phyloP scores from a whole-genome alignment of 2,888 invertebrate genomes.

The Entomobrya multifasciata region DNA sequence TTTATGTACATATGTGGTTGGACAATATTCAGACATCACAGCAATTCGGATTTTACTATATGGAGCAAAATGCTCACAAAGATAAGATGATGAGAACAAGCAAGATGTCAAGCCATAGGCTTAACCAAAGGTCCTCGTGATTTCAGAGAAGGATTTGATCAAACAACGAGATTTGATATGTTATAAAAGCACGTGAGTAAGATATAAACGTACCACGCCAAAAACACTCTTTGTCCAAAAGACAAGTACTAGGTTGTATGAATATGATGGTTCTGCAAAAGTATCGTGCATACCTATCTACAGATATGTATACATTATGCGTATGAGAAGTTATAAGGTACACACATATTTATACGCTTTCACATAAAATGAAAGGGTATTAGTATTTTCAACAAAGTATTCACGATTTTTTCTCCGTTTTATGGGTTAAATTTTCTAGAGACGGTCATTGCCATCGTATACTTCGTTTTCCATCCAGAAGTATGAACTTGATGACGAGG shows the following conservation, averaged over 20 bases:
- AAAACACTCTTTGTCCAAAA: no score
- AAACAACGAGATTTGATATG: slow-evolving; percentile 7
- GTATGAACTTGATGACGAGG: neutral
- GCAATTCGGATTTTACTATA: neutral
- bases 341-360: no score
- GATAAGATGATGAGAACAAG: slow-evolving; percentile 22
- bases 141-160: slow-evolving; percentile 29
- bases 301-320: neutral
- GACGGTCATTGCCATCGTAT: slow-evolving; percentile 23
- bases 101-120: slow-evolving; percentile 23
- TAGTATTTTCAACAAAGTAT: neutral
- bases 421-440: slow-evolving; percentile 21
- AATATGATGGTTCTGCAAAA: neutral
- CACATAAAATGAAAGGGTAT: slow-evolving; percentile 23
- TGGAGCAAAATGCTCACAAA: neutral
- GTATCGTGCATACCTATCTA: neutral
- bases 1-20: slow-evolving; percentile 3
- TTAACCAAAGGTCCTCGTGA: slow-evolving; percentile 37
- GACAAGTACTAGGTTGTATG: neutral
- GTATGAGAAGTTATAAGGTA: neutral
- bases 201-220: no score
- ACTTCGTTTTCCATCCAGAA: neutral
- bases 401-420: slow-evolving; percentile 36
- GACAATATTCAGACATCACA: neutral
- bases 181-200: slow-evolving; percentile 14